Evolutionary conservation across 2,888 invertebrate species (phyloP).

Genomic region (Neoascia interrupta): DNA sequence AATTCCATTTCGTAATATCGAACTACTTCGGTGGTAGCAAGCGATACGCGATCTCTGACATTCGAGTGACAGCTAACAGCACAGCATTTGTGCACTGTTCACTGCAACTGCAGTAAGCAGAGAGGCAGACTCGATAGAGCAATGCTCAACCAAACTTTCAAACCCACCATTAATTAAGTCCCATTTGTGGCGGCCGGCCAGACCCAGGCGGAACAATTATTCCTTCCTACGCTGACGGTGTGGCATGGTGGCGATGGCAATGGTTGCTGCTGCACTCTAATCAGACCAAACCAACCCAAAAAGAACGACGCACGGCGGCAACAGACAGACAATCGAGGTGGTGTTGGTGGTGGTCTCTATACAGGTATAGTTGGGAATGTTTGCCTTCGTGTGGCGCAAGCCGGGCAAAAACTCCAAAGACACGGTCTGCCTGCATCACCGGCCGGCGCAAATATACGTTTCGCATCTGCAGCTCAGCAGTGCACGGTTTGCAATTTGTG

Average conservation of each 20-base stretch:
- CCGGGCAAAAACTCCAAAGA: too few species aligned
- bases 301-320: background rate
- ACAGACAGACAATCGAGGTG: constrained; percentile 36
- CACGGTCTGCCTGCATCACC: too few species aligned
- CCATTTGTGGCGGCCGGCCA: constrained; percentile 45
- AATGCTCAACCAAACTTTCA: constrained; percentile 42
- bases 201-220: constrained; percentile 23
- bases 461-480: constrained; percentile 1
- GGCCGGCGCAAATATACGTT: background rate
- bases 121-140: constrained; percentile 46
- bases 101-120: background rate
- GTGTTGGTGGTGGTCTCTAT: background rate
- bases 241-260: background rate
- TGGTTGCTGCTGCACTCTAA: constrained; percentile 9
- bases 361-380: too few species aligned
- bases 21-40: constrained; percentile 5
- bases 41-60: constrained; percentile 44
- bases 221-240: background rate
- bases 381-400: too few species aligned
- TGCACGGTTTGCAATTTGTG: constrained; percentile 42
- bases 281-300: constrained; percentile 35
- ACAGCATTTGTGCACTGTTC: background rate
- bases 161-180: constrained; percentile 67
- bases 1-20: constrained; percentile 38
- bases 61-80: constrained; percentile 58